These are phyloP conservation scores for Conus canariensis DNA, from an alignment of 2,888 invertebrate genomes.

Conservation along the genomic window DNA sequence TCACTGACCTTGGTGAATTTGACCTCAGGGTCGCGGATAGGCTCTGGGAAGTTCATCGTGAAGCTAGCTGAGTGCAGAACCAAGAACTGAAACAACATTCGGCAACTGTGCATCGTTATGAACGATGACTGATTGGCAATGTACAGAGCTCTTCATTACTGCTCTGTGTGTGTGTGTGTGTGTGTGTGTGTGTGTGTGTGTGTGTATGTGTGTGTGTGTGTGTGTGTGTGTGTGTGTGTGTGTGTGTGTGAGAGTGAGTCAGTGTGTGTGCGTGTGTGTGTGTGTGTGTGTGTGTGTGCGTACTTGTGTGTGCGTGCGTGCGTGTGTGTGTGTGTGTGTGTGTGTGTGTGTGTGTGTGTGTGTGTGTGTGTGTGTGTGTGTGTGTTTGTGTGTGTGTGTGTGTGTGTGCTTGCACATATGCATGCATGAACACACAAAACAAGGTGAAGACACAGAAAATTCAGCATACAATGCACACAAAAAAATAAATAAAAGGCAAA, in stretches of 20 bases:
- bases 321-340: not conserved
- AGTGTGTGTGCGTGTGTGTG: not conserved
- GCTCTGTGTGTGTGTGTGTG: slow-evolving; percentile 1
- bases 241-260: slow-evolving; percentile 19
- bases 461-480: not conserved
- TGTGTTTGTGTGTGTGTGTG: slow-evolving; percentile 9
- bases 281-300: not conserved
- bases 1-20: slow-evolving; percentile 63
- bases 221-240: not conserved
- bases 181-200: slow-evolving; percentile 24
- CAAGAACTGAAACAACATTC: not conserved
- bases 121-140: not conserved
- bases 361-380: slow-evolving; percentile 9
- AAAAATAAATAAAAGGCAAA: too few relatives aligned
- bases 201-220: slow-evolving; percentile 6
- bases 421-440: not conserved
- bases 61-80: not conserved
- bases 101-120: too few relatives aligned
- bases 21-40: slow-evolving; percentile 62
- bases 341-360: not conserved
- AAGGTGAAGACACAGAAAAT: too few relatives aligned
- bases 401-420: not conserved
- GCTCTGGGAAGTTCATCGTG: slow-evolving; percentile 40
- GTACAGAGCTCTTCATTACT: too few relatives aligned
- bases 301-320: not conserved